Percentiles rank a stretch among this genome's conserved stretches.
Evolutionary conservation across 30 jellyfish, hydroid and myxozoan species (phyloP).

Genomic region (Catostylus mosaicus): DNA sequence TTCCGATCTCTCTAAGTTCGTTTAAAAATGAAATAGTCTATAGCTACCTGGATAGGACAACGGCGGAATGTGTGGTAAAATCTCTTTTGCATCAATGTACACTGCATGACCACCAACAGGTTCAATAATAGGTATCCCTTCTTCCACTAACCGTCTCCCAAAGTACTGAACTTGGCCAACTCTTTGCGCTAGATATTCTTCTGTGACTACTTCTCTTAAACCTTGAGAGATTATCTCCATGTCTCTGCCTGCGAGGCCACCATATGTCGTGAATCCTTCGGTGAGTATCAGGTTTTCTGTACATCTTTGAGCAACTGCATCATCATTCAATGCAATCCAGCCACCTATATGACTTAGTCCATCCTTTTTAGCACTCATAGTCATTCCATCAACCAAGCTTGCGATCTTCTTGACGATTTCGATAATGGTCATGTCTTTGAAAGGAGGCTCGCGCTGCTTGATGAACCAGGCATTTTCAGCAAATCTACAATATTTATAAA

Average conservation of each 20-base stretch:
- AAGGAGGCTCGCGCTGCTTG: conserved; percentile 57
- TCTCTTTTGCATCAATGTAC: conserved; percentile 66
- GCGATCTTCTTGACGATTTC: conserved; percentile 75
- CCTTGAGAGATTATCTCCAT: conserved; percentile 75
- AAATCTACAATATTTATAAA: conserved; percentile 27
- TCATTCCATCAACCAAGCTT: conserved; percentile 73
- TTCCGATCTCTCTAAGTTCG: no score
- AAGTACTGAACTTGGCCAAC: conserved; percentile 74
- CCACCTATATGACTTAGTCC: conserved; percentile 85
- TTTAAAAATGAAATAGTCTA: no score
- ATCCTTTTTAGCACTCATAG: conserved; percentile 84
- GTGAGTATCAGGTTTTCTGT: conserved; percentile 60
- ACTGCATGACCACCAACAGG: conserved; percentile 90
- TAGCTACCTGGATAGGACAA: conserved; percentile 73
- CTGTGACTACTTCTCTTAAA: conserved; percentile 64
- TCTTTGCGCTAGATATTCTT: conserved; percentile 66
- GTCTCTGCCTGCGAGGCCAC: conserved; percentile 77
- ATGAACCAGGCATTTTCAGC: conserved; percentile 86
- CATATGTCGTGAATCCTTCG: conserved; percentile 72
- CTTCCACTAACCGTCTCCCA: conserved; percentile 47
- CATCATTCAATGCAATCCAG: conserved; percentile 68
- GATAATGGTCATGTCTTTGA: conserved; percentile 25
- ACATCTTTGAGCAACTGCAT: conserved; percentile 59
- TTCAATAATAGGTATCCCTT: conserved; percentile 63
- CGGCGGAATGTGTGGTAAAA: conserved; percentile 72